Conservation (phyloP, 1,140 invertebrate species). For the Pseudomyrmex gracilis region DNA sequence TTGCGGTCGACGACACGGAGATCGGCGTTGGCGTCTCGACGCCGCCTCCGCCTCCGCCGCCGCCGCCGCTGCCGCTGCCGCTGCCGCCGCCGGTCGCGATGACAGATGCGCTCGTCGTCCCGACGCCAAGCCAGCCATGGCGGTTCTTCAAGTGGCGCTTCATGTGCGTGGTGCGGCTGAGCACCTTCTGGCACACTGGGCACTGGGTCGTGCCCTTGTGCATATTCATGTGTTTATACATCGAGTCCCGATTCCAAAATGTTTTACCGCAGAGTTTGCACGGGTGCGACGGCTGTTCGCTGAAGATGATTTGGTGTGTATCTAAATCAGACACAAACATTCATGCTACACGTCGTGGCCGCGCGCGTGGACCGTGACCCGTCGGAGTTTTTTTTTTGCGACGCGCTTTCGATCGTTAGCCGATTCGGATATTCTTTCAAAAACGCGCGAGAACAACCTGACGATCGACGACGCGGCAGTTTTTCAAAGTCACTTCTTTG, state of each 20-base stretch:
- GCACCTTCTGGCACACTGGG: conserved; percentile 85
- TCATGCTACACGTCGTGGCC: conserved; percentile 69
- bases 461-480: conserved; percentile 17
- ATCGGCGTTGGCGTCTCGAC: conserved; percentile 54
- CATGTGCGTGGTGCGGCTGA: conserved; percentile 85
- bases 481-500: not conserved
- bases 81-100: conserved; percentile 27
- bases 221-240: conserved; percentile 87
- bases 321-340: conserved; percentile 85
- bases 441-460: conserved; percentile 23
- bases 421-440: not conserved
- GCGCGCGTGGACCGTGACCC: not conserved
- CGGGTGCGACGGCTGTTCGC: conserved; percentile 85
- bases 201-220: conserved; percentile 86
- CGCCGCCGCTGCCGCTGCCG: not conserved
- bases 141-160: conserved; percentile 85
- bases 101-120: conserved; percentile 64
- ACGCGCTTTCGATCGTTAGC: not conserved
- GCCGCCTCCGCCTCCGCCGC: conserved; percentile 75
- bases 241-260: conserved; percentile 85
- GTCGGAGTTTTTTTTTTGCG: not conserved
- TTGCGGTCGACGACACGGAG: conserved; percentile 71
- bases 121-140: conserved; percentile 83
- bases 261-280: conserved; percentile 86
- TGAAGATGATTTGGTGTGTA: conserved; percentile 84